Conservation (phyloP, 1,140 invertebrate species). For the Gerris buenoi region DNA sequence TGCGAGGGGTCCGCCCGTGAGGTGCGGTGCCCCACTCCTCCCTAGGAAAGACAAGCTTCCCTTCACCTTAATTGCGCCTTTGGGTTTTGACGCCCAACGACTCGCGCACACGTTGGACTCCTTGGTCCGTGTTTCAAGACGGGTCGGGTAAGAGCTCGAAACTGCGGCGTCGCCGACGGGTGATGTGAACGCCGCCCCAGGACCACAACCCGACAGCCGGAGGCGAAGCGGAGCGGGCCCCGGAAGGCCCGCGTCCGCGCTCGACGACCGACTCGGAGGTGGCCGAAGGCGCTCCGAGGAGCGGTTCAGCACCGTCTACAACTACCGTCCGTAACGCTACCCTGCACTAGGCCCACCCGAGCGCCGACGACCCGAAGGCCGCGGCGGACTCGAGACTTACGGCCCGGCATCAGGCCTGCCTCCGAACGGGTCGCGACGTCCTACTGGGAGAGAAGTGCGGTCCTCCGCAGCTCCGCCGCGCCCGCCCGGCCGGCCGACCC, state of each 20-base stretch:
- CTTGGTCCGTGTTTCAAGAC: conserved; percentile 91
- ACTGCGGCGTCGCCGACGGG: conserved; percentile 38
- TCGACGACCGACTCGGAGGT: not conserved
- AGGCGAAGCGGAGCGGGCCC: not conserved
- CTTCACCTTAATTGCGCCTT: conserved; percentile 19
- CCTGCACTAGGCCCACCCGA: not conserved
- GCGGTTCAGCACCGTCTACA: conserved; percentile 11
- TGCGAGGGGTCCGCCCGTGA: conserved; percentile 28
- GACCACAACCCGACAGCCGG: not conserved
- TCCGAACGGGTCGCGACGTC: conserved; percentile 35
- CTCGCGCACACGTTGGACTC: conserved; percentile 73
- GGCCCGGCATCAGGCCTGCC: conserved; percentile 23
- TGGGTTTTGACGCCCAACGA: conserved; percentile 47
- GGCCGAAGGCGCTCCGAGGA: not conserved
- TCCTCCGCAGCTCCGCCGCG: conserved; percentile 29
- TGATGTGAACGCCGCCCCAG: conserved; percentile 12
- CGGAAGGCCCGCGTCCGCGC: not conserved
- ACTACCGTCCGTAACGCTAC: not conserved
- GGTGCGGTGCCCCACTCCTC: conserved; percentile 32
- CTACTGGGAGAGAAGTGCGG: conserved; percentile 13
- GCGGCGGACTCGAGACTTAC: not conserved
- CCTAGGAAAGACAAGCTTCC: conserved; percentile 19
- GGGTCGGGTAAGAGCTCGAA: conserved; percentile 55
- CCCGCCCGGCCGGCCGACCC: conserved; percentile 31
- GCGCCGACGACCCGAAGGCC: conserved; percentile 4